Percentiles rank a stretch among this genome's conserved stretches.
Evolutionary conservation across 2,797 vertebrate genomes (phyloP).

Genomic region (Aulostomus chinensis): DNA sequence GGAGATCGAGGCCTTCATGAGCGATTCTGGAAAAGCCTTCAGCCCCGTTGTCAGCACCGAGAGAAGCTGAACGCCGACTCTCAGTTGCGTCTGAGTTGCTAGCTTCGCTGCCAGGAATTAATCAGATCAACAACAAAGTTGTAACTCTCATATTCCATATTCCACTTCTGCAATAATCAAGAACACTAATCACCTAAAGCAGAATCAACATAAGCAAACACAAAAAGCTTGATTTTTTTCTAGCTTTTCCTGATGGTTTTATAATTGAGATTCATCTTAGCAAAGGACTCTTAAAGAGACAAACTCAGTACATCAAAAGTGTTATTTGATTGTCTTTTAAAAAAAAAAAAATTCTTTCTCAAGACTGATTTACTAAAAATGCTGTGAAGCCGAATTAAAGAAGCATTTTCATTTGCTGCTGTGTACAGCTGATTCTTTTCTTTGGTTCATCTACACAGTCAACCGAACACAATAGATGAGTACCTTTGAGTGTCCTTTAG

Average conservation of each 20-base stretch:
- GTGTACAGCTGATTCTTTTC: neutral
- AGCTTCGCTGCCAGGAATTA: too few species aligned
- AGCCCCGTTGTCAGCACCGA: conserved; percentile 54
- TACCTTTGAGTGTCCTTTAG: too few species aligned
- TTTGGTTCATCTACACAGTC: too few species aligned
- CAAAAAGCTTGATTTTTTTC: neutral
- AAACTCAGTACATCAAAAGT: conserved; percentile 3
- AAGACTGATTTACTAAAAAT: too few species aligned
- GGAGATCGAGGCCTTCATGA: conserved; percentile 94
- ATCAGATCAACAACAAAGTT: too few species aligned
- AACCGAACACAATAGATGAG: too few species aligned
- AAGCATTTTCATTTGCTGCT: conserved; percentile 24
- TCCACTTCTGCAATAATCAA: neutral
- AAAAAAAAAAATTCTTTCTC: too few species aligned
- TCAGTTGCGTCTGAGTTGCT: too few species aligned
- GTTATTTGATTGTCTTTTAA: conserved; percentile 25
- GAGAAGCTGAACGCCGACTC: conserved; percentile 31
- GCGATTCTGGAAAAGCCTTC: conserved; percentile 80
- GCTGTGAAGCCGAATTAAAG: conserved; percentile 14
- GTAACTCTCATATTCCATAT: too few species aligned
- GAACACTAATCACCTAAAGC: neutral
- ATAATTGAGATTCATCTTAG: neutral
- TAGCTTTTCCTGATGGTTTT: conserved; percentile 1
- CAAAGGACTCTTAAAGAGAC: neutral
- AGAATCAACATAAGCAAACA: neutral